Percentiles rank a stretch among this genome's conserved stretches.
Conservation (phyloP, 1,140 invertebrate species). For the Caenorhabditis elegans region DNA sequence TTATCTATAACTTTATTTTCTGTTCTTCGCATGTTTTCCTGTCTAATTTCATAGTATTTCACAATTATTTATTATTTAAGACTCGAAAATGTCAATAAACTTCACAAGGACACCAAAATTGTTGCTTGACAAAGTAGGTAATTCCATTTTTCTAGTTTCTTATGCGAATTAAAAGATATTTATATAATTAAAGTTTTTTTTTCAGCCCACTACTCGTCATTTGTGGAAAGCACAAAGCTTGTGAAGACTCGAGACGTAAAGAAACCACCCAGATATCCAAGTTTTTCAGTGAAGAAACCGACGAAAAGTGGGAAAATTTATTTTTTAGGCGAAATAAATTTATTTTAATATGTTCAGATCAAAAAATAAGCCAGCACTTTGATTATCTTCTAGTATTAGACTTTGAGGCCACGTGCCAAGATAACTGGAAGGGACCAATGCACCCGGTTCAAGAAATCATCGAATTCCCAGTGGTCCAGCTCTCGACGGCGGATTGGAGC, state of each 20-base stretch:
- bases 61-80: neutral
- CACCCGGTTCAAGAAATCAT: conserved; percentile 44
- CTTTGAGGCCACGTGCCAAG: conserved; percentile 45
- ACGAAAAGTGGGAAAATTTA: neutral
- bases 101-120: neutral
- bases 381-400: conserved; percentile 44
- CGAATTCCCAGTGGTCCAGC: conserved; percentile 36
- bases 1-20: neutral
- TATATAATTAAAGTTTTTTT: neutral
- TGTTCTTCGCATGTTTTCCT: neutral
- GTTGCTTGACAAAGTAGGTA: conserved; percentile 4
- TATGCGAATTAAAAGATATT: no score
- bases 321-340: neutral
- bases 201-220: neutral
- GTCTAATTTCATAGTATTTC: neutral
- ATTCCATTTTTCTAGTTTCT: neutral
- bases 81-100: no score
- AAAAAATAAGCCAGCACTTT: conserved; percentile 15
- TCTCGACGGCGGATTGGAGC: conserved; percentile 12
- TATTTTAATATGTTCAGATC: neutral
- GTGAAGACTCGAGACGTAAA: conserved; percentile 2
- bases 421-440: neutral
- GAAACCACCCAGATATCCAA: neutral
- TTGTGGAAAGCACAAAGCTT: neutral
- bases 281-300: neutral